A percentile compares a stretch with the other conserved stretches of the same genome.
phyloP scores from a whole-genome alignment of 2,888 invertebrate genomes.

The Acanthosepion lycidas region DNA sequence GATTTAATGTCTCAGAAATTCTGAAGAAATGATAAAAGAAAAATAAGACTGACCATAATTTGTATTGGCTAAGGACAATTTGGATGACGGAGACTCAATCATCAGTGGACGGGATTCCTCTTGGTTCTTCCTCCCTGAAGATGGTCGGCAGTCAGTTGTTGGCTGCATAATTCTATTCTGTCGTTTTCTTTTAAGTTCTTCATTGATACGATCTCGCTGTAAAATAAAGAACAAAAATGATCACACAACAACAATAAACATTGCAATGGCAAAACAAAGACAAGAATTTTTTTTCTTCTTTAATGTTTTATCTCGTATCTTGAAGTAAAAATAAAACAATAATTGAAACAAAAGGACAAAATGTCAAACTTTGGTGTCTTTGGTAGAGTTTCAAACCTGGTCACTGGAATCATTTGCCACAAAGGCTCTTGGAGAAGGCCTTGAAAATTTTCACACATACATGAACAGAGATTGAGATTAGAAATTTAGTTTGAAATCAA shows the following conservation, averaged over 20 bases:
- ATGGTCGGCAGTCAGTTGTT: conserved; percentile 65
- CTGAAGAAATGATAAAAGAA: neutral
- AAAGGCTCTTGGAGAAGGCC: too few species aligned
- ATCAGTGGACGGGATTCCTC: conserved; percentile 66
- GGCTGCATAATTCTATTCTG: conserved; percentile 63
- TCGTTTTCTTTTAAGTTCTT: conserved; percentile 61
- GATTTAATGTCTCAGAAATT: neutral
- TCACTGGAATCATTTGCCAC: too few species aligned
- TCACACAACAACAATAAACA: neutral
- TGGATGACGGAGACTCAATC: conserved; percentile 56
- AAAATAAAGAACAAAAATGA: conserved; percentile 44
- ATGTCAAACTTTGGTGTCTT: too few species aligned
- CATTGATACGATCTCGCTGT: conserved; percentile 62
- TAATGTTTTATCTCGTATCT: too few species aligned
- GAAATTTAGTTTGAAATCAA: too few species aligned
- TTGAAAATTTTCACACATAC: too few species aligned
- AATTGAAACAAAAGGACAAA: too few species aligned
- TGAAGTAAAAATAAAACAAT: too few species aligned
- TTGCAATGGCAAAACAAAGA: neutral
- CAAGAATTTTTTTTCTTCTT: too few species aligned
- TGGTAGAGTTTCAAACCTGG: too few species aligned
- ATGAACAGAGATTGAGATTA: too few species aligned
- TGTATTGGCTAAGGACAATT: conserved; percentile 59
- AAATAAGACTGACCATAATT: conserved; percentile 59
- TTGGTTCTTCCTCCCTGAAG: conserved; percentile 60